These are phyloP conservation scores for Luehdorfia chinensis DNA, from an alignment of 1,140 invertebrate genomes.

Conservation along the genomic window DNA sequence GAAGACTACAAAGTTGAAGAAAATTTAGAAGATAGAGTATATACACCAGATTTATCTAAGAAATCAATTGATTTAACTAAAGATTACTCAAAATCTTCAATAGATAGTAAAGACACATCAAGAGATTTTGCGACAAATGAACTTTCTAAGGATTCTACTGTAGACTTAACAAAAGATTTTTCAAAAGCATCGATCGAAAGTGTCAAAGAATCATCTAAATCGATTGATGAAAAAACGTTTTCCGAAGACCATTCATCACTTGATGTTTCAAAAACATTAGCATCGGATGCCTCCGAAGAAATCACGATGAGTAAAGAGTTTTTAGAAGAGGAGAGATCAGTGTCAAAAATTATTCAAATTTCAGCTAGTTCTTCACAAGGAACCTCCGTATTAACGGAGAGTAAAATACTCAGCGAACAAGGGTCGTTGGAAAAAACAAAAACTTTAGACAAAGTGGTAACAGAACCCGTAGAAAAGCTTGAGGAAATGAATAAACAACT, in stretches of 20 bases:
- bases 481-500: slow-evolving; percentile 32
- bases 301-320: slow-evolving; percentile 60
- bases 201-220: slow-evolving; percentile 65
- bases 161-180: slow-evolving; percentile 65
- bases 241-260: slow-evolving; percentile 70
- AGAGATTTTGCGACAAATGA: slow-evolving; percentile 73
- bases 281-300: slow-evolving; percentile 64
- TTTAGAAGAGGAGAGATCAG: slow-evolving; percentile 58
- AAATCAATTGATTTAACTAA: slow-evolving; percentile 68
- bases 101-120: slow-evolving; percentile 71
- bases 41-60: slow-evolving; percentile 65
- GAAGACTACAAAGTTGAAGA: slow-evolving; percentile 61
- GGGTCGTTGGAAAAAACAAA: slow-evolving; percentile 50
- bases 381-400: slow-evolving; percentile 61
- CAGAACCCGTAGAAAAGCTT: slow-evolving; percentile 29
- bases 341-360: slow-evolving; percentile 47
- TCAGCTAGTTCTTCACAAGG: slow-evolving; percentile 63
- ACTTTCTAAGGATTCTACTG: slow-evolving; percentile 68
- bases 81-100: slow-evolving; percentile 71
- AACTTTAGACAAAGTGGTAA: slow-evolving; percentile 31
- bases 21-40: slow-evolving; percentile 48
- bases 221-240: slow-evolving; percentile 69
- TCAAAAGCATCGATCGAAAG: slow-evolving; percentile 68
- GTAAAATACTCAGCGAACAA: slow-evolving; percentile 59
- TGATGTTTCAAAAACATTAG: slow-evolving; percentile 66